phyloP scores from a whole-genome alignment of 2,113 vertebrate species.

The Apistogramma diplotaenia region DNA sequence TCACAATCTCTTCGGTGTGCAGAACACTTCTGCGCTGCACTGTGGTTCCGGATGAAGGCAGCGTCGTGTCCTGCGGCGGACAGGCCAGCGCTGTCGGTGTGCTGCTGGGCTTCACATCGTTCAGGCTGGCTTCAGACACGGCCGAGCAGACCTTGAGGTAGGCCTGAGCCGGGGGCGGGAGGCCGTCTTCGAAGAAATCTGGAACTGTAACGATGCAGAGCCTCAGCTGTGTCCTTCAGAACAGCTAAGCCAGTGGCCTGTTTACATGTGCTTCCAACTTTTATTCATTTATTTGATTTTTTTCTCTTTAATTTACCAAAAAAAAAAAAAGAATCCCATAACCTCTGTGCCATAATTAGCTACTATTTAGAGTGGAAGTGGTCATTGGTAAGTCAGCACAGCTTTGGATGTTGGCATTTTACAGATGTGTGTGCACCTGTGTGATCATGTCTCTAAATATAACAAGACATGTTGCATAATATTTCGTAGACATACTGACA shows the following conservation, averaged over 20 bases:
- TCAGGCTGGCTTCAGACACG: slow-evolving; percentile 68
- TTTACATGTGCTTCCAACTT: not conserved
- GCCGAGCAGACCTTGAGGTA: slow-evolving; percentile 78
- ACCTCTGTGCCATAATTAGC: not conserved
- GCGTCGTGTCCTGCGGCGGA: slow-evolving; percentile 31
- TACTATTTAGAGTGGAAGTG: not conserved
- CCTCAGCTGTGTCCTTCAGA: not conserved
- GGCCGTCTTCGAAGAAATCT: slow-evolving; percentile 78
- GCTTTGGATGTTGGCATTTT: not conserved
- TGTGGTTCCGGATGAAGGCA: slow-evolving; percentile 64
- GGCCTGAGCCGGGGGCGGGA: slow-evolving; percentile 78
- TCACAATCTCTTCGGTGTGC: slow-evolving; percentile 77
- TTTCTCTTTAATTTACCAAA: not conserved
- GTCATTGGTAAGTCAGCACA: not conserved
- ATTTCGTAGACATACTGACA: not conserved
- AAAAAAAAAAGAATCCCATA: not conserved
- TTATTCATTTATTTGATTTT: not conserved
- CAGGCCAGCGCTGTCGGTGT: slow-evolving; percentile 28
- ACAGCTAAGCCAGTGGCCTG: not conserved
- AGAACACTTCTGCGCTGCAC: slow-evolving; percentile 77
- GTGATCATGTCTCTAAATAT: not conserved
- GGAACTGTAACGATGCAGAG: slow-evolving; percentile 35
- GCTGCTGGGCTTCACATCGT: slow-evolving; percentile 51
- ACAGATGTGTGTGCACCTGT: not conserved
- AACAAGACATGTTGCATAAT: not conserved